Evolutionary conservation across 2,888 invertebrate species (phyloP).

Genomic region (Melinaea marsaeus): DNA sequence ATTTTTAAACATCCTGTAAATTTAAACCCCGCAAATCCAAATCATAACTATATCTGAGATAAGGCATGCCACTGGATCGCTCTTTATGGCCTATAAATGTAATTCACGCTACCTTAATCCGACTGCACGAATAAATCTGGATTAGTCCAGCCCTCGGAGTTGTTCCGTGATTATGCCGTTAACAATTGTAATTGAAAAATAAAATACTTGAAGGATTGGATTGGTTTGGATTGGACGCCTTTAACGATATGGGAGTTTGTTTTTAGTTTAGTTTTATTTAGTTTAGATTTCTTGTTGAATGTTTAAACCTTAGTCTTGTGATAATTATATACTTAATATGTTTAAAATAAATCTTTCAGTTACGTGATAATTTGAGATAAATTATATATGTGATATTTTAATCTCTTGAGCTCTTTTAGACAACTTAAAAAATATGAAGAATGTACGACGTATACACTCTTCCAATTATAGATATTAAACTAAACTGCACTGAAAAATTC

Average conservation of each 20-base stretch:
- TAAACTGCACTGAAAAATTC: too few species aligned
- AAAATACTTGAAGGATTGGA: conserved; percentile 37
- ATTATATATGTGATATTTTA: too few species aligned
- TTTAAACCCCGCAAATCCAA: conserved; percentile 46
- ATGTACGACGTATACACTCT: too few species aligned
- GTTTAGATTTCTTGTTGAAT: background rate
- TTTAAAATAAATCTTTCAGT: too few species aligned
- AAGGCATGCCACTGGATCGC: conserved; percentile 73
- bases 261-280: background rate
- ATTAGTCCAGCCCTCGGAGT: conserved; percentile 69
- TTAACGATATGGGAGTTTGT: background rate
- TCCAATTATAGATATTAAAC: too few species aligned
- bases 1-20: conserved; percentile 21
- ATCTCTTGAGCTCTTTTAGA: too few species aligned
- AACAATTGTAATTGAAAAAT: conserved; percentile 77
- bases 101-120: conserved; percentile 78
- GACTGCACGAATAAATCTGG: conserved; percentile 74
- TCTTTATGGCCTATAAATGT: conserved; percentile 78
- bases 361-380: too few species aligned
- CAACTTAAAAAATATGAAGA: too few species aligned
- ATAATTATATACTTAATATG: too few species aligned
- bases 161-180: conserved; percentile 75
- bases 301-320: too few species aligned
- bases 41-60: conserved; percentile 71
- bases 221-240: background rate